A percentile compares a stretch with the other conserved stretches of the same genome.
Conservation (phyloP, 1,140 invertebrate species). For the Nylanderia fulva region DNA sequence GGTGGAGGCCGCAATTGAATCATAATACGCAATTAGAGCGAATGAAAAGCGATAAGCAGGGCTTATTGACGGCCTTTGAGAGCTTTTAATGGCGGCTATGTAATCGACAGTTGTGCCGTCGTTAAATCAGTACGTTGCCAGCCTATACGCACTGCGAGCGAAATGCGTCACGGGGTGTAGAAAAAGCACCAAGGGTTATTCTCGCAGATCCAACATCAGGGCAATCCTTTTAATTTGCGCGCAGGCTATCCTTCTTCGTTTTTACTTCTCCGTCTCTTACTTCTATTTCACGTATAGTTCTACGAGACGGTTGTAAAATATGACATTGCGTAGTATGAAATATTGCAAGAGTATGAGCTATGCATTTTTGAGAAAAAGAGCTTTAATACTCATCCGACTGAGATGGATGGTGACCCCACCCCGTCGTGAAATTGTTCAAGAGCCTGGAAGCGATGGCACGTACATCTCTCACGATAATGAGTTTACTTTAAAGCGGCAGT, state of each 20-base stretch:
- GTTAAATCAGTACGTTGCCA: slow-evolving; percentile 13
- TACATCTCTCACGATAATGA: slow-evolving; percentile 19
- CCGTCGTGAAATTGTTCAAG: slow-evolving; percentile 32
- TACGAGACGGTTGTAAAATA: slow-evolving; percentile 13
- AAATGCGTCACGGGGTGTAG: slow-evolving; percentile 18
- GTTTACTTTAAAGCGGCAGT: slow-evolving; percentile 13
- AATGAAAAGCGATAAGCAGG: slow-evolving; percentile 56
- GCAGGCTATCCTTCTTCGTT: slow-evolving; percentile 7
- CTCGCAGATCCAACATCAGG: slow-evolving; percentile 1
- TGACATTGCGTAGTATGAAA: background rate
- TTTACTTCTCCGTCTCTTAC: background rate
- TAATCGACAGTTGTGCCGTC: slow-evolving; percentile 55
- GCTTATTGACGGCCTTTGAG: slow-evolving; percentile 47
- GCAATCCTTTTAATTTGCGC: background rate
- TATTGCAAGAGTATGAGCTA: background rate
- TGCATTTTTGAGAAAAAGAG: background rate
- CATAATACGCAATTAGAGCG: slow-evolving; percentile 62
- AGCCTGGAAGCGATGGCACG: background rate
- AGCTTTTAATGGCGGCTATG: slow-evolving; percentile 53
- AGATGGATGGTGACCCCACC: background rate
- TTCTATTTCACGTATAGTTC: slow-evolving; percentile 12
- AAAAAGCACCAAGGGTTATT: slow-evolving; percentile 30
- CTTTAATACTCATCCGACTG: slow-evolving; percentile 36
- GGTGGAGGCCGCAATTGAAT: slow-evolving; percentile 22
- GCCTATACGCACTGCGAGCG: background rate